Evolutionary conservation across 2,797 vertebrate species (phyloP), one percentile per base, ranked within the genome.

Genomic region (Kryptopterus vitreolus): DNA sequence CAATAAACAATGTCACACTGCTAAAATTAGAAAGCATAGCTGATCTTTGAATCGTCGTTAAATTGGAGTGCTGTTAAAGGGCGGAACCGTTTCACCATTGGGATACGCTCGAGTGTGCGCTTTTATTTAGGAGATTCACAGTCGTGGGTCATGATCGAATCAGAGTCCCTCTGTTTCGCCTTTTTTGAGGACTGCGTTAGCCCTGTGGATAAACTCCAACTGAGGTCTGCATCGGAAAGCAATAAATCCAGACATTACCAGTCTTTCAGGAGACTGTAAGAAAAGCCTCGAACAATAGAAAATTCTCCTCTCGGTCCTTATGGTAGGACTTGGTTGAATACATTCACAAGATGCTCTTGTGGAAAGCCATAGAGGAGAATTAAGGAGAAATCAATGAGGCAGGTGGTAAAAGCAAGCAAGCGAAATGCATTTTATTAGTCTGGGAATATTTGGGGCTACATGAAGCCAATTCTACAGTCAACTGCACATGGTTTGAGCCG

Each of bases 401-500:
- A 69, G 66, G 24, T n/a, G 24, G 43, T 65, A 65, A 43, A n/a
- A 69, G 29, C 26, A 48, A 69, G 8, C 2, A 18, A 24, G 5
- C 22, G 1, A 69, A 48, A 69, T 69, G 35, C 9, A 66, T 43
- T 43, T 46, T 68, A 35, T 43, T 66, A n/a, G 22, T 46, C 22
- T 68, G 20, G 26, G 16, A 48, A 48, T 69, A 46, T 69, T 15
- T 48, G 4, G 48, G 43, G 43, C 24, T 69, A 48, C 38, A 26
- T 48, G 24, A 69, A 68, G 11, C 12, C 38, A 43, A 24, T 68
- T 66, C 63, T 66, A 43, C 63, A 46, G 63, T 66, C 35, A 43
- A 15, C 35, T 66, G 12, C 12, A 43, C 22, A 68, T 68, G 24
- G 18, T 68, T 8, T 12, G 22, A 35, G 18, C 3, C 9, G 33